phyloP scores from a whole-genome alignment of 2,797 vertebrate species.

The Rhyacichthys aspro region DNA sequence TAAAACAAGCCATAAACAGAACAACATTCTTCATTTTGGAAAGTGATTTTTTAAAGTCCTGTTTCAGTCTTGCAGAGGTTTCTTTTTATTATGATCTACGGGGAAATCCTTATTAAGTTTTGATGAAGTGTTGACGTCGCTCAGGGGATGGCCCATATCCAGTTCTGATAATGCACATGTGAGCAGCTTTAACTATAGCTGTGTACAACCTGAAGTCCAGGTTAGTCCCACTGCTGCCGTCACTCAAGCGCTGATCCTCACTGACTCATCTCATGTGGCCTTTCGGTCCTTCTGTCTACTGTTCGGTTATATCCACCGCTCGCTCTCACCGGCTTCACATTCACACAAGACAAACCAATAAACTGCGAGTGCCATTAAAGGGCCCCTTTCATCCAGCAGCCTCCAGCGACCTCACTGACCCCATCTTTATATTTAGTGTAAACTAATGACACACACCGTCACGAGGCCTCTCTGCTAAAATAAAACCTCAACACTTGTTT shows the following conservation, averaged over 20 bases:
- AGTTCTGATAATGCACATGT: too few relatives aligned
- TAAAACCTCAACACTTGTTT: conserved; percentile 60
- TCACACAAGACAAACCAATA: conserved; percentile 49
- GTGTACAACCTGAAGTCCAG: conserved; percentile 16
- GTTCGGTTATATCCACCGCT: conserved; percentile 39
- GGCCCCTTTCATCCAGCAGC: conserved; percentile 18
- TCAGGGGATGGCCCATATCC: too few relatives aligned
- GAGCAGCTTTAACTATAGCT: conserved; percentile 1
- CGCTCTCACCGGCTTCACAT: conserved; percentile 32
- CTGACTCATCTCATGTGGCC: conserved; percentile 40
- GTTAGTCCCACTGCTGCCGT: conserved; percentile 26
- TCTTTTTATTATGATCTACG: too few relatives aligned
- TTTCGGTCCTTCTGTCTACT: conserved; percentile 19
- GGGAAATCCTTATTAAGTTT: too few relatives aligned
- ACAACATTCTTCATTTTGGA: too few relatives aligned
- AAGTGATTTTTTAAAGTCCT: too few relatives aligned
- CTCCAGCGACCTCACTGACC: conserved; percentile 49
- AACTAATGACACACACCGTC: conserved; percentile 61
- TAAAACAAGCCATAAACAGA: too few relatives aligned
- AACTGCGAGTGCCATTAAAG: conserved; percentile 43
- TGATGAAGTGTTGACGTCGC: too few relatives aligned
- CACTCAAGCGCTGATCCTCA: conserved; percentile 2
- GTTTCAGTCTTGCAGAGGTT: too few relatives aligned
- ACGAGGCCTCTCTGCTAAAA: conserved; percentile 52
- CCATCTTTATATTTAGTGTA: conserved; percentile 66